Evolutionary conservation across 2,888 invertebrate species (phyloP).

Genomic region (Ceraclea dissimilis): DNA sequence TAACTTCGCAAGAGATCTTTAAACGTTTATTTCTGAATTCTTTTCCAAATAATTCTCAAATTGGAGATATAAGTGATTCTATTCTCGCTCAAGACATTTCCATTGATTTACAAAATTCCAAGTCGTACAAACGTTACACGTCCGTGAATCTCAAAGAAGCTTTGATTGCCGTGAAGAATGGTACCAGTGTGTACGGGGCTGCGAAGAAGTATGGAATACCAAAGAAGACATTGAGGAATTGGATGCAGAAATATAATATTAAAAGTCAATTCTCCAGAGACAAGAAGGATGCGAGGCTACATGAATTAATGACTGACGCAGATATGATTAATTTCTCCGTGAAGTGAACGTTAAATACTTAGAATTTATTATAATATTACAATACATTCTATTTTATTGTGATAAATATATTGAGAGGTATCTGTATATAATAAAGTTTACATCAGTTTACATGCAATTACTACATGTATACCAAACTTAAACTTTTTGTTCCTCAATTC

Average conservation of each 20-base stretch:
- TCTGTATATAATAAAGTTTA: too few species aligned
- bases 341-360: conserved; percentile 3
- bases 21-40: conserved; percentile 13
- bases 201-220: conserved; percentile 50
- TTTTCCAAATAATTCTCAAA: conserved; percentile 2
- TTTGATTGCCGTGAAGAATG: conserved; percentile 45
- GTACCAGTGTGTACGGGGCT: conserved; percentile 49
- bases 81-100: conserved; percentile 13
- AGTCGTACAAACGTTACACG: conserved; percentile 47
- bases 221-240: conserved; percentile 48
- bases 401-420: background rate
- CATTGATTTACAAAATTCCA: conserved; percentile 44
- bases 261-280: conserved; percentile 49
- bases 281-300: conserved; percentile 37
- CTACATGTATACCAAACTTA: too few species aligned
- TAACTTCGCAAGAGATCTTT: conserved; percentile 15
- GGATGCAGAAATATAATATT: conserved; percentile 52
- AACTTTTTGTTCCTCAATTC: too few species aligned
- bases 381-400: too few species aligned
- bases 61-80: conserved; percentile 9
- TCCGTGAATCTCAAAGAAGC: conserved; percentile 46
- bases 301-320: conserved; percentile 17
- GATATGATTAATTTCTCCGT: conserved; percentile 11
- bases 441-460: too few species aligned
- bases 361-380: too few species aligned